phyloP scores from a whole-genome alignment of 2,797 vertebrate genomes.

The Tenualosa thibaudeaui region DNA sequence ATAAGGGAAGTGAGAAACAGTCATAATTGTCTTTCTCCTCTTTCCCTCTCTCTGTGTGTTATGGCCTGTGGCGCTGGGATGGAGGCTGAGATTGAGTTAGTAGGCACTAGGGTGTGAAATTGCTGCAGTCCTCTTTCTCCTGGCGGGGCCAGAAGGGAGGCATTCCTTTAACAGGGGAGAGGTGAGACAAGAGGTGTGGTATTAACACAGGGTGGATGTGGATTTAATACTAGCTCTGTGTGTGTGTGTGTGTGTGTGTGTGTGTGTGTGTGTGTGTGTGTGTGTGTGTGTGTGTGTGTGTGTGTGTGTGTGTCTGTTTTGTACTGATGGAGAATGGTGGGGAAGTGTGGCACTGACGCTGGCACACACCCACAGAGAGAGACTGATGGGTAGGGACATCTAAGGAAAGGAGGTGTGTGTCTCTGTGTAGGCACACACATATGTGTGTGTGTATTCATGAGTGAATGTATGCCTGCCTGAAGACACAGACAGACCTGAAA shows the following conservation, averaged over 20 bases:
- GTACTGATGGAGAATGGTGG: neutral
- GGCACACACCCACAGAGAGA: neutral
- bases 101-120: constrained; percentile 73
- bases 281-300: neutral
- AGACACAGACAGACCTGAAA: neutral
- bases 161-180: neutral
- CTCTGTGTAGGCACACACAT: neutral
- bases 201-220: neutral
- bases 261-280: neutral
- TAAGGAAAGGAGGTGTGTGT: neutral
- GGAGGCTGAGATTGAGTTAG: constrained; percentile 67
- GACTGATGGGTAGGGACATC: neutral
- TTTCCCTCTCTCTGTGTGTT: constrained; percentile 54
- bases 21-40: constrained; percentile 54
- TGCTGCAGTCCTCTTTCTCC: constrained; percentile 62
- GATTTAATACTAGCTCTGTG: neutral
- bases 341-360: neutral
- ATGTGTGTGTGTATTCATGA: neutral
- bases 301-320: neutral
- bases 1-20: constrained; percentile 1
- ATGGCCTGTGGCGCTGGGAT: constrained; percentile 43
- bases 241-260: neutral
- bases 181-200: neutral
- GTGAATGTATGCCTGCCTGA: neutral
- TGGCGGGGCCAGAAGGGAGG: constrained; percentile 20